A percentile compares a stretch with the other conserved stretches of the same genome.
Evolutionary conservation across 2,797 vertebrate species (phyloP).

Genomic region (Dendrocincla fuliginosa): DNA sequence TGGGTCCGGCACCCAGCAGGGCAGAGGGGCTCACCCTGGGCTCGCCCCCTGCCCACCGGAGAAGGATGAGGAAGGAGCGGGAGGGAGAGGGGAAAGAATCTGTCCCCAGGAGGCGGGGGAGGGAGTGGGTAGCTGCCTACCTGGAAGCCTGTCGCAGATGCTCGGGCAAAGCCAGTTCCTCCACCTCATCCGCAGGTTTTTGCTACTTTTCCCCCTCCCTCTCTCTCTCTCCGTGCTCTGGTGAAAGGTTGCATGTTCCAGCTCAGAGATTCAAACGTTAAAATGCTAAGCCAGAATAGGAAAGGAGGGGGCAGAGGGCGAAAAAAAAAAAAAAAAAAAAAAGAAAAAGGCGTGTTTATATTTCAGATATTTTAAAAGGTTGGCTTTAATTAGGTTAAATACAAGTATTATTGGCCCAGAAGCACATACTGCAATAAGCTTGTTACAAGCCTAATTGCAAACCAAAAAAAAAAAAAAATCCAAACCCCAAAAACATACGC

Average conservation of each 20-base stretch:
- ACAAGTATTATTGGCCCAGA: conserved; percentile 51
- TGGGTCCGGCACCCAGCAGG: background rate
- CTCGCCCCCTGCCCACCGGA: background rate
- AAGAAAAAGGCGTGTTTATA: conserved; percentile 18
- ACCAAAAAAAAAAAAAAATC: no score
- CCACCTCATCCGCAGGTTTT: background rate
- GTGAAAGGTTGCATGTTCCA: conserved; percentile 33
- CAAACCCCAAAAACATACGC: background rate
- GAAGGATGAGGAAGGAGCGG: background rate
- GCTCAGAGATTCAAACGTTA: conserved; percentile 18
- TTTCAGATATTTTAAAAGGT: conserved; percentile 51
- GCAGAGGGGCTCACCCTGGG: background rate
- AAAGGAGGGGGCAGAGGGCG: background rate
- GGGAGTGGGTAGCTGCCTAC: background rate
- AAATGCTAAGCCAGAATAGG: background rate
- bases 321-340: no score
- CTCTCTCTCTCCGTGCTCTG: background rate
- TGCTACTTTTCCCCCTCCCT: background rate
- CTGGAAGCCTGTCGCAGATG: conserved; percentile 10
- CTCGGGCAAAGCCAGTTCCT: conserved; percentile 4
- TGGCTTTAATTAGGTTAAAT: conserved; percentile 60
- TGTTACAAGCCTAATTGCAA: conserved; percentile 29
- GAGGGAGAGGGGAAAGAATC: background rate
- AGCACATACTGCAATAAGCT: background rate
- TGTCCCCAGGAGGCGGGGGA: background rate